Conservation (phyloP, 2,113 vertebrate species). For the Brachyhypopomus occidentalis region DNA sequence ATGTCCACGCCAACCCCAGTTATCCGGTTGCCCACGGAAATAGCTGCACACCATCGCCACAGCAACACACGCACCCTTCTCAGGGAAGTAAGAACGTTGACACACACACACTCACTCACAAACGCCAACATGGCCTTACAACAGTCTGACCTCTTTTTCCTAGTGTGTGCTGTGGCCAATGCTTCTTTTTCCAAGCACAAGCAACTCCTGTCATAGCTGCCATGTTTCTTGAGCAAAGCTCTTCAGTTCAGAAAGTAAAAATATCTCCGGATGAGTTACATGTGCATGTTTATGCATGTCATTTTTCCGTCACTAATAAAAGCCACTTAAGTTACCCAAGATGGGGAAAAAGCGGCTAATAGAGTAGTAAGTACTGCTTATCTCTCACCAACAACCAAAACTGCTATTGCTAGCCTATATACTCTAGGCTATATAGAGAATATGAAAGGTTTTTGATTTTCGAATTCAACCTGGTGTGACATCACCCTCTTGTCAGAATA, state of each 20-base stretch:
- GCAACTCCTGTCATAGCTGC: background rate
- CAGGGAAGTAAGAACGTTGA: slow-evolving; percentile 26
- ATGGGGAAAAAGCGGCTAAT: background rate
- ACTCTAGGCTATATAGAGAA: background rate
- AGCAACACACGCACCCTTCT: slow-evolving; percentile 43
- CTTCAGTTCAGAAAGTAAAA: background rate
- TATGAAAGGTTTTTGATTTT: background rate
- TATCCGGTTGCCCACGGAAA: slow-evolving; percentile 16
- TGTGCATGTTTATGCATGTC: no score
- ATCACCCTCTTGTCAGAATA: slow-evolving; percentile 1
- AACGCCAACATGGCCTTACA: slow-evolving; percentile 26
- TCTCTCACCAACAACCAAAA: background rate
- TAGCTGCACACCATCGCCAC: slow-evolving; percentile 42
- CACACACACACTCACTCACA: slow-evolving; percentile 32
- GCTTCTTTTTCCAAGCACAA: background rate
- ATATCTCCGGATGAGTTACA: background rate
- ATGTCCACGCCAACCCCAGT: slow-evolving; percentile 55
- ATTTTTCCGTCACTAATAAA: no score
- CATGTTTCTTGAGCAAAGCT: background rate
- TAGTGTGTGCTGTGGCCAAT: background rate
- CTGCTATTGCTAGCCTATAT: background rate
- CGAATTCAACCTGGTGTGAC: background rate
- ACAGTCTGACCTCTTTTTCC: slow-evolving; percentile 29
- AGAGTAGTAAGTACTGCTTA: background rate
- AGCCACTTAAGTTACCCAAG: background rate